A percentile compares a stretch with the other conserved stretches of the same genome.
Conservation (phyloP, 1,140 invertebrate species). For the Lamellibrachia luymesi region DNA sequence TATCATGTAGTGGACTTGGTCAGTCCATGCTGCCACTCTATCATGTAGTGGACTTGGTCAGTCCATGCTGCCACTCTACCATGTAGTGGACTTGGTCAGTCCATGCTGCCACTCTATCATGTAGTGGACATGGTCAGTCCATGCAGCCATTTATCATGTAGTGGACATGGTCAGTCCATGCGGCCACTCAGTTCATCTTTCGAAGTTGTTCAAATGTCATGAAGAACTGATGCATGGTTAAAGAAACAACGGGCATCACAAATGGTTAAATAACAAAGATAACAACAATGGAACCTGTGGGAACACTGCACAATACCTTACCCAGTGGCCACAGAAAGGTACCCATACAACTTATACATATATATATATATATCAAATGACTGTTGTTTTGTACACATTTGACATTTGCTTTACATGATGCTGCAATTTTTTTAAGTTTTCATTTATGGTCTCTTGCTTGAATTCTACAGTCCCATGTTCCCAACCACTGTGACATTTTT, state of each 20-base stretch:
- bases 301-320: no score
- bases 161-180: background rate
- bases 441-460: no score
- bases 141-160: background rate
- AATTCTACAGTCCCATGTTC: no score
- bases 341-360: background rate
- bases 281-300: background rate
- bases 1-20: background rate
- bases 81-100: background rate
- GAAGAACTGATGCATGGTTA: background rate
- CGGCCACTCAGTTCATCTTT: conserved; percentile 9
- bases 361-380: background rate
- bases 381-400: no score
- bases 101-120: background rate
- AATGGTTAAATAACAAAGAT: background rate
- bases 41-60: no score
- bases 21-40: background rate
- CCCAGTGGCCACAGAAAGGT: no score
- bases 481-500: no score
- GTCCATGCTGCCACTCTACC: background rate
- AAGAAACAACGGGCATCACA: background rate
- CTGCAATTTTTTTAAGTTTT: no score
- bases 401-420: no score
- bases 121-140: background rate
- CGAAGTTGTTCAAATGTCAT: conserved; percentile 15